Base-by-base conservation (phyloP, 2,113 vertebrate species). In the Sylvia atricapilla region DNA sequence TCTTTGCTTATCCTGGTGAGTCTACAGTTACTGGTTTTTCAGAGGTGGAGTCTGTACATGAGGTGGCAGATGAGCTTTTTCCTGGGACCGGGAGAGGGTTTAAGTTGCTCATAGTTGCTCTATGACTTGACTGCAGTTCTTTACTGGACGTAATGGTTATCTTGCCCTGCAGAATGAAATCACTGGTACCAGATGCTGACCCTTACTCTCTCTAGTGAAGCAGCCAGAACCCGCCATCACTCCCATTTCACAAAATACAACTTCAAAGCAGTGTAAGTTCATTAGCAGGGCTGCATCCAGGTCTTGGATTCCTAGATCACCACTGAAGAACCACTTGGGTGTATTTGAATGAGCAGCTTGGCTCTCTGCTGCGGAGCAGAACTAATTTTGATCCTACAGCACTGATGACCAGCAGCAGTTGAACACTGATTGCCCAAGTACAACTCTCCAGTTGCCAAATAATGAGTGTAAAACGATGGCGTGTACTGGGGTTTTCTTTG, bases 201-300 rank as follows among this genome's bases (percentile, higher is more conserved):
- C 10, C 13, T 73, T 59, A 8, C 19, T 59, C 49, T 37, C 15
- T 67, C 8, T 2, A 35, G 25, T 49, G 35, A 43, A 25, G 47
- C 72, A 60, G 47, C 39, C 66, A 74, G 70, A 20, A 9, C 33
- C 77, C 69, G 35, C 10, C 35, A 0, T 59, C 50, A 15, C 39
- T 70, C 4, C 2, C 1, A 0, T 73, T 58, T 53, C 50, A 53
- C 50, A 43, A 37, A 60, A 27, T 6, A 7, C 3, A 3, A 4
- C 88, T 94, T 80, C 59, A 44, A 43, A 80, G 94, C 41, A 16
- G 24, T 5, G 0, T 15, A 8, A 49, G 30, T 35, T 85, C 3
- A 1, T 46, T 15, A 39, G 30, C 14, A 49, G 62, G 4, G 12
- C 9, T 49, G 49, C 23, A 2, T 69, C 56, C 46, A 30, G 39